phyloP scores from a whole-genome alignment of 2,888 invertebrate genomes.

The Thereva unica region DNA sequence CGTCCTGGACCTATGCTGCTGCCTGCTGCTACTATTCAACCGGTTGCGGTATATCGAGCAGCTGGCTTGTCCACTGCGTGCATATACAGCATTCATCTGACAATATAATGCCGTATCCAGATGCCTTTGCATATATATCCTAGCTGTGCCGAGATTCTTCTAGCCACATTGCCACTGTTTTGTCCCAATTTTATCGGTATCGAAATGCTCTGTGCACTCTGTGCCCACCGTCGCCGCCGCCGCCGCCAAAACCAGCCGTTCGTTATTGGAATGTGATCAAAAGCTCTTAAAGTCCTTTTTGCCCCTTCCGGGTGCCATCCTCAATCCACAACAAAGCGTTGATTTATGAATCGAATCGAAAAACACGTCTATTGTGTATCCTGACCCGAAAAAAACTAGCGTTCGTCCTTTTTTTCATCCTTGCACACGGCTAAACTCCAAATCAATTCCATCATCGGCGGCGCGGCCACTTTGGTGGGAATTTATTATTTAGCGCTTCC shows the following conservation, averaged over 20 bases:
- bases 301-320: too few relatives aligned
- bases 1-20: too few relatives aligned
- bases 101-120: not conserved
- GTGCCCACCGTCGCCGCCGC: not conserved
- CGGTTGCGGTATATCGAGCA: slow-evolving; percentile 14
- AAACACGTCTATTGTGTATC: too few relatives aligned
- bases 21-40: slow-evolving; percentile 6
- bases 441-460: too few relatives aligned
- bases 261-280: slow-evolving; percentile 27
- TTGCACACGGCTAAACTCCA: too few relatives aligned
- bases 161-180: not conserved
- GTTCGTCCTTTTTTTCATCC: too few relatives aligned
- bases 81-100: slow-evolving; percentile 7
- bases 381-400: too few relatives aligned
- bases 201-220: not conserved
- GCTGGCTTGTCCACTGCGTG: not conserved
- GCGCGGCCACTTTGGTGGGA: too few relatives aligned
- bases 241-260: slow-evolving; percentile 1
- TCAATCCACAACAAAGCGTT: too few relatives aligned
- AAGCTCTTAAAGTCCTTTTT: not conserved
- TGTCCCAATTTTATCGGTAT: not conserved
- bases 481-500: too few relatives aligned
- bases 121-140: not conserved
- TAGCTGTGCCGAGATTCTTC: not conserved
- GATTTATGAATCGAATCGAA: too few relatives aligned